Evolutionary conservation across 2,113 vertebrate species (phyloP).

Genomic region (Mormyrus lacerda): DNA sequence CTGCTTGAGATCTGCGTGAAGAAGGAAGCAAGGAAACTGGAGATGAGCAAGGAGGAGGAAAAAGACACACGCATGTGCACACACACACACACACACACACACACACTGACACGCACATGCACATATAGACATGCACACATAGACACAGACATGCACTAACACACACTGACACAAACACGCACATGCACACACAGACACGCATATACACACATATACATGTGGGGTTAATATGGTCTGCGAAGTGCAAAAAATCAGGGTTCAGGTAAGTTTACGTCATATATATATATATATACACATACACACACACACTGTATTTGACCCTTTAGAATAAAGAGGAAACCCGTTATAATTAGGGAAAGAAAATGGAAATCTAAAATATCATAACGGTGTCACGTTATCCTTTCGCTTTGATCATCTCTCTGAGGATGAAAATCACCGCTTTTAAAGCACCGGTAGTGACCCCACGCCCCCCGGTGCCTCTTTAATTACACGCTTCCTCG

Average conservation of each 20-base stretch:
- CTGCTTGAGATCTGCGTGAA: constrained; percentile 75
- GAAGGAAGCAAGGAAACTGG: neutral
- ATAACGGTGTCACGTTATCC: neutral
- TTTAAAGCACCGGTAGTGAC: neutral
- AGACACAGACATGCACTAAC: no score
- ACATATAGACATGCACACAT: no score
- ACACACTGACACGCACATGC: neutral
- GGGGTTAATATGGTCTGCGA: neutral
- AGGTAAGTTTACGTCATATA: neutral
- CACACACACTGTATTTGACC: neutral
- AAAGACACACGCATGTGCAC: neutral
- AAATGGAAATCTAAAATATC: neutral
- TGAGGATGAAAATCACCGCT: neutral
- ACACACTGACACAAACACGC: no score
- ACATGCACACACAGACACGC: neutral
- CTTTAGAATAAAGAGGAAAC: neutral
- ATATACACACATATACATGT: neutral
- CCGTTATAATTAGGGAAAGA: neutral
- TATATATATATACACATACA: neutral
- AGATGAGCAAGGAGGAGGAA: neutral
- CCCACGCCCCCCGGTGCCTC: neutral
- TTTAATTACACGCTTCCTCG: neutral
- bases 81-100: neutral
- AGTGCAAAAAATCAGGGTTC: neutral
- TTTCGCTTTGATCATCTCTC: neutral